Conservation (phyloP, 2,888 invertebrate species). For the Caenorhabditis wallacei region DNA sequence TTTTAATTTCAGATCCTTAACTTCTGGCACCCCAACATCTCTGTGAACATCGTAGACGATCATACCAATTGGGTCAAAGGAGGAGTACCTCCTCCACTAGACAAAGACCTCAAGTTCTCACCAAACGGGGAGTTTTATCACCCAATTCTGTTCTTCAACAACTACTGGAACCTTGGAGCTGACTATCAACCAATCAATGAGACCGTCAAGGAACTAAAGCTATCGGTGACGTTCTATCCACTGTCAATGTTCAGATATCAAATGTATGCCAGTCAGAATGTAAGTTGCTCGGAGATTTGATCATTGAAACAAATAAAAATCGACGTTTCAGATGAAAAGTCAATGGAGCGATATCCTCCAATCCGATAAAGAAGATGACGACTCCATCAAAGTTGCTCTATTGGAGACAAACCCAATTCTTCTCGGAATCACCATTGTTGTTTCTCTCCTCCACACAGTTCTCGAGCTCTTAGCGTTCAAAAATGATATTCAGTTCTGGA, state of each 20-base stretch:
- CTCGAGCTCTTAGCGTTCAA: slow-evolving; percentile 99
- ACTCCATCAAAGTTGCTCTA: slow-evolving; percentile 89
- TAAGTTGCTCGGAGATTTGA: slow-evolving; percentile 15
- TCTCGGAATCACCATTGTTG: slow-evolving; percentile 92
- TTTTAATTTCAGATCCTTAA: slow-evolving; percentile 88
- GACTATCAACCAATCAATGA: slow-evolving; percentile 90
- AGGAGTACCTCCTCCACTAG: slow-evolving; percentile 72
- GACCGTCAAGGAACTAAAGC: slow-evolving; percentile 86
- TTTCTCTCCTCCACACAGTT: slow-evolving; percentile 96
- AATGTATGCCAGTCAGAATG: slow-evolving; percentile 94
- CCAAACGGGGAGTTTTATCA: slow-evolving; percentile 92
- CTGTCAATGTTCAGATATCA: slow-evolving; percentile 98
- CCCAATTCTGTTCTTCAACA: slow-evolving; percentile 95
- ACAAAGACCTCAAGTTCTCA: slow-evolving; percentile 84
- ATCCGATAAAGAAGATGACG: slow-evolving; percentile 85
- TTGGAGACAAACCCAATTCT: slow-evolving; percentile 97
- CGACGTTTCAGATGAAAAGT: slow-evolving; percentile 73
- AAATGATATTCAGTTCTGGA: slow-evolving; percentile 99
- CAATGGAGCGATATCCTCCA: slow-evolving; percentile 82
- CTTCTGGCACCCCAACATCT: slow-evolving; percentile 99
- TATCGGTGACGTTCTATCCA: slow-evolving; percentile 87
- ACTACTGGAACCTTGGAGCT: slow-evolving; percentile 99
- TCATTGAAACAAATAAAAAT: neutral
- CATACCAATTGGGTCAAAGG: slow-evolving; percentile 96
- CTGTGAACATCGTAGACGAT: slow-evolving; percentile 95